Evolutionary conservation across 2,797 vertebrate genomes (phyloP), one percentile per base, ranked within the genome.

Genomic region (Nyctalus aviator): DNA sequence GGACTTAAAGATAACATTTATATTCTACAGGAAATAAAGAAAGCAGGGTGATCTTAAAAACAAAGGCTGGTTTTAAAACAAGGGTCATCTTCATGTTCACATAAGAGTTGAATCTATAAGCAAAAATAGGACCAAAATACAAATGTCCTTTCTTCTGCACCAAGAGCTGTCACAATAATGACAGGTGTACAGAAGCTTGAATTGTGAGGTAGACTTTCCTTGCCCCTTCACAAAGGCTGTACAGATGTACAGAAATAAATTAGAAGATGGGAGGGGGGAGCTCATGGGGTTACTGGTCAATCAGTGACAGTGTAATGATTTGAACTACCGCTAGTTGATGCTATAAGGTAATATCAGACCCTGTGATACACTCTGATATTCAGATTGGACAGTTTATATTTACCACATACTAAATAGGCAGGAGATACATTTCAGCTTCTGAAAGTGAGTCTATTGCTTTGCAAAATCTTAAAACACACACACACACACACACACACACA

Each of bases 381-480:
- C 48, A 32, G 9, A 82, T 64, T 71, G 13, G 37, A 50, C 10
- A 84, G n/a, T 44, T 82, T 71, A 23, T 12, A 8, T 11, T 37
- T 3, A n/a, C 32, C 11, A 32, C 64, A 59, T 32, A 46, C 0
- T 27, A 13, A 53, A 50, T 6, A 90, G 44, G 50, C 8, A 44
- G 50, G 15, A 72, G 81, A 75, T 4, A 76, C 3, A 71, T 72
- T 81, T 55, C 21, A 62, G 1, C 21, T 66, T 85, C 14, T 76
- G 66, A 91, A 48, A 27, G 30, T 9, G 14, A 79, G 62, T 84
- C 50, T 32, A 68, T 10, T 79, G n/a, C 18, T 90, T 90, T 81
- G 78, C 18, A 91, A 87, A 94, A 35, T 69, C 66, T 82, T 87
- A 32, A 91, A 44, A 94, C 64, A 35, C 4, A 57, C 9, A 57